Evolutionary conservation across 2,113 vertebrate genomes (phyloP).

Genomic region (Laterallus jamaicensis): DNA sequence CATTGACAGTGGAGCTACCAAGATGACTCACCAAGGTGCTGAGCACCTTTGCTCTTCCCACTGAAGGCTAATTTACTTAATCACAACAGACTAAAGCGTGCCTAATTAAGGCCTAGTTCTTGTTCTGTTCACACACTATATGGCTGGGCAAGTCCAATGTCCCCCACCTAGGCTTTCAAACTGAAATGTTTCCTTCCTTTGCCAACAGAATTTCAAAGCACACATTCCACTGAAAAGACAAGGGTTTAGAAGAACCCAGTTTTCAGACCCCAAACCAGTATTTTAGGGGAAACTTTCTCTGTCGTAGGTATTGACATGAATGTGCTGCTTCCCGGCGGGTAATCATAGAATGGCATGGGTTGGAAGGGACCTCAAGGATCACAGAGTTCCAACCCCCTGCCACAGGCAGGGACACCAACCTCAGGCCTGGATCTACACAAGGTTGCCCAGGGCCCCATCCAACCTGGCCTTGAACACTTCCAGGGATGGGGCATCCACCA

Average conservation of each 20-base stretch:
- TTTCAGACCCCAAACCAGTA: neutral
- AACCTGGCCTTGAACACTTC: no score
- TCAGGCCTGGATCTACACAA: no score
- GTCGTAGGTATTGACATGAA: neutral
- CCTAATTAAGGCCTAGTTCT: neutral
- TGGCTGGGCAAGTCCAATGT: neutral
- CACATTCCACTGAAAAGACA: neutral
- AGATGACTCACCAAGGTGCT: neutral
- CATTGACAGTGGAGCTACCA: neutral
- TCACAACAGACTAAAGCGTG: neutral
- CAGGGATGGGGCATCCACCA: no score
- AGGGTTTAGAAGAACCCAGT: neutral
- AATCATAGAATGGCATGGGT: neutral
- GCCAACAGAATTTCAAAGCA: neutral
- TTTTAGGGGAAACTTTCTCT: neutral
- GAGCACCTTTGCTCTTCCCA: neutral
- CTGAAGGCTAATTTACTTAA: conserved; percentile 26
- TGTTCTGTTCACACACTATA: neutral
- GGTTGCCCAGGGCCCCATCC: no score
- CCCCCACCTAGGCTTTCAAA: neutral
- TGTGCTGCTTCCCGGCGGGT: neutral
- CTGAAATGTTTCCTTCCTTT: neutral
- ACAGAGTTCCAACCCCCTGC: no score
- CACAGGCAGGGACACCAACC: no score
- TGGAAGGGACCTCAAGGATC: no score